These are phyloP conservation scores for Intellagama lesueurii DNA, from an alignment of 2,797 vertebrate genomes.

Conservation along the genomic window DNA sequence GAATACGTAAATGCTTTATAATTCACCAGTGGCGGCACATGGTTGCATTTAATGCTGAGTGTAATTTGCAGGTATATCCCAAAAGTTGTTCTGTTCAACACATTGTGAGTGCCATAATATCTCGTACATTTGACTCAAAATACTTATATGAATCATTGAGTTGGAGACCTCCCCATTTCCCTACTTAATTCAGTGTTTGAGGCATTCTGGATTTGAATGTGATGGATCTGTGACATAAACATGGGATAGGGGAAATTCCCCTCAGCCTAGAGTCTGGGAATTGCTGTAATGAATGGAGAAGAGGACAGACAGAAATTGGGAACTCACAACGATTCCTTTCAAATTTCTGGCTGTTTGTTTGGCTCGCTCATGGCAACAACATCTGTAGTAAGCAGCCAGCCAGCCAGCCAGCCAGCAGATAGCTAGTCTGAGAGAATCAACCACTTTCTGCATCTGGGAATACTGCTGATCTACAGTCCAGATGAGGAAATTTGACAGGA, in stretches of 20 bases:
- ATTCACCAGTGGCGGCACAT: not conserved
- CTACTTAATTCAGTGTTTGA: not conserved
- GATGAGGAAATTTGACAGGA: not conserved
- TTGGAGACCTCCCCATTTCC: too few species aligned
- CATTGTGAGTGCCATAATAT: not conserved
- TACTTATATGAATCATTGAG: not conserved
- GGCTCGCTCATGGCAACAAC: not conserved
- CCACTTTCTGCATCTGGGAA: not conserved
- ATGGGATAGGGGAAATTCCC: not conserved
- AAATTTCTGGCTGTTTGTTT: slow-evolving; percentile 3
- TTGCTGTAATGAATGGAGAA: not conserved
- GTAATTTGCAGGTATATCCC: not conserved
- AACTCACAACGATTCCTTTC: not conserved
- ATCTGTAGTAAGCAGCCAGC: not conserved
- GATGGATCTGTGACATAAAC: not conserved
- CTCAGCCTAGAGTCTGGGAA: not conserved
- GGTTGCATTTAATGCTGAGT: not conserved
- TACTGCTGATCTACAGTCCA: not conserved
- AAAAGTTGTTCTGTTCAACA: not conserved
- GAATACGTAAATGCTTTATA: not conserved
- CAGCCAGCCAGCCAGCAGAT: not conserved
- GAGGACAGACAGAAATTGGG: not conserved
- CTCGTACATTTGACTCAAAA: not conserved
- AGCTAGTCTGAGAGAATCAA: not conserved
- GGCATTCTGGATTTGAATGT: not conserved